Base-by-base conservation (phyloP, 92 coral and sea anemone genomes). In the Parazoanthus darwini region DNA sequence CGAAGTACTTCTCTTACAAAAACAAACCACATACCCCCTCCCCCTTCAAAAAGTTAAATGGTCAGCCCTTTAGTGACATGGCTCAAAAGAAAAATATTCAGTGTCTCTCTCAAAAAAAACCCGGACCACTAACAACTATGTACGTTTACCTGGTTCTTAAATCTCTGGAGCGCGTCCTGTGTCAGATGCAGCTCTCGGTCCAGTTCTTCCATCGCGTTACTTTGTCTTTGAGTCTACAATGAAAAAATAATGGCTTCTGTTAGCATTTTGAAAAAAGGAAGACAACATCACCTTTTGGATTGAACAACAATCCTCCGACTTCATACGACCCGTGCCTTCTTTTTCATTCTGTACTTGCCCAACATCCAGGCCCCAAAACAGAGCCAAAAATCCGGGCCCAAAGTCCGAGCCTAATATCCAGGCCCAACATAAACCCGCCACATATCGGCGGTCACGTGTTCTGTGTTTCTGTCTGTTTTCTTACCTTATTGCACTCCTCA, bases 111-210 rank as follows among this genome's bases (percentile, higher is more conserved):
- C 33, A 29, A 29, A 29, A 29, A 29, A 29, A 29, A n/a, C n/a
- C 33, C 33, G 33, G 33, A 29, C 33, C 33, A 29, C 33, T 29
- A 29, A 29, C 33, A 29, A 29, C 33, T 29, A 29, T 29, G 33
- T 29, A 29, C 33, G 33, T 29, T 63, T 50, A 97, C 99, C 98
- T 97, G 99, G 85, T 91, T 91, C 85, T 97, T 95, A n/a, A 96
- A 94, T 70, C 99, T 90, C 54, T 91, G 94, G 56, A 95, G 92
- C 50, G 99, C 97, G 70, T 97, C 99, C 76, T 96, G 93, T 1
- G 99, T 94, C 71, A 94, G 90, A 54, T 87, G 94, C 51, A 97
- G 85, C 74, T 97, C 99, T 68, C 94, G 38, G 56, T 95, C 95
- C 44, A 93, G 86, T 44, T 95, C 96, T 38, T 97, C 98, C 94